A percentile compares a stretch with the other conserved stretches of the same genome.
Evolutionary conservation across 35 echinoderm and acorn worm genomes (phyloP).

Genomic region (Heliocidaris erythrogramma): DNA sequence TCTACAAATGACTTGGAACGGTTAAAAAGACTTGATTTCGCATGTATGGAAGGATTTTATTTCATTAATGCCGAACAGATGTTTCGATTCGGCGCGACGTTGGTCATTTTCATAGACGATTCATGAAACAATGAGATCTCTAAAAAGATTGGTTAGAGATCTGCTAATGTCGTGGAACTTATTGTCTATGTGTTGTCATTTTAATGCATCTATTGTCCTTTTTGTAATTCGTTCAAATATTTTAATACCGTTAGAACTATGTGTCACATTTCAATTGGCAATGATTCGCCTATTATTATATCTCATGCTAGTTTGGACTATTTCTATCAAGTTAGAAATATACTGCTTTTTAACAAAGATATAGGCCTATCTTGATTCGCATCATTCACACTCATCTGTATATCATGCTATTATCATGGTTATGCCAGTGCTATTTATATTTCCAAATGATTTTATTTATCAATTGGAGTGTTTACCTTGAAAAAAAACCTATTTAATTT

Average conservation of each 20-base stretch:
- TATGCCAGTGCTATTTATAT: background rate
- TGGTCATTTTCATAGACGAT: background rate
- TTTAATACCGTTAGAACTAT: background rate
- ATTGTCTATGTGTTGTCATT: background rate
- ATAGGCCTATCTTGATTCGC: no score
- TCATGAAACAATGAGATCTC: background rate
- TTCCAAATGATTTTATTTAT: background rate
- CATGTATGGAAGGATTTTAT: background rate
- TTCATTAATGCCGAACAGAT: conserved; percentile 36
- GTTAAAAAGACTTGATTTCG: background rate
- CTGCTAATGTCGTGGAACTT: background rate
- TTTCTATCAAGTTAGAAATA: background rate
- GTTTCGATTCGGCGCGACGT: background rate
- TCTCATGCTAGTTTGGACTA: background rate
- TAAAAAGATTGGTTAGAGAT: background rate
- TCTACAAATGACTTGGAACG: background rate
- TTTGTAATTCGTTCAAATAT: background rate
- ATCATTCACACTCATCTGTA: background rate
- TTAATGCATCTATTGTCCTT: background rate
- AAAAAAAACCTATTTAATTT: background rate
- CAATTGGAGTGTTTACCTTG: background rate
- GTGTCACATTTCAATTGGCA: background rate
- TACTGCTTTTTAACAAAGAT: no score
- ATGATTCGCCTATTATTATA: background rate
- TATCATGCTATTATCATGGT: background rate